Conservation (phyloP, 2,113 vertebrate genomes). For the Paratilapia polleni region DNA sequence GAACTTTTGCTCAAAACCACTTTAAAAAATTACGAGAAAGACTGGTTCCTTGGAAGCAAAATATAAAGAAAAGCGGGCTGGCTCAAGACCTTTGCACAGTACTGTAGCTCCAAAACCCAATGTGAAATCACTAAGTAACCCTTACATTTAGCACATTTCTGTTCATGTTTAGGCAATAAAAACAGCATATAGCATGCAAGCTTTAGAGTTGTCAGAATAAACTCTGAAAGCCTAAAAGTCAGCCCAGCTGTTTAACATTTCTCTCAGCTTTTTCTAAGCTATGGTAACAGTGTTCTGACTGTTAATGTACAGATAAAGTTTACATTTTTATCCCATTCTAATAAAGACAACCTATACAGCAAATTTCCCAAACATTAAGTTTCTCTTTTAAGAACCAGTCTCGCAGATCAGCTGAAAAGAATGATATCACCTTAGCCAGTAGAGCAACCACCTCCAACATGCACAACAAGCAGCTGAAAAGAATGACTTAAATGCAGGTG, state of each 20-base stretch:
- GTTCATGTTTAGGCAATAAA: background rate
- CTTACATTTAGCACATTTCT: background rate
- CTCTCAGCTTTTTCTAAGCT: too few species aligned
- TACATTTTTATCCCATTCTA: background rate
- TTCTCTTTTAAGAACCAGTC: background rate
- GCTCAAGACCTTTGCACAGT: too few species aligned
- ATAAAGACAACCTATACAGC: background rate
- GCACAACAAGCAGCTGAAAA: background rate
- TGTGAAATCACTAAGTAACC: too few species aligned
- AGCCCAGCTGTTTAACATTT: background rate
- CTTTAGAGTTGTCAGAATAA: background rate
- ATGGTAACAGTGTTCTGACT: too few species aligned
- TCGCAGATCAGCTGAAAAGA: background rate
- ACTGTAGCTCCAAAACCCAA: too few species aligned
- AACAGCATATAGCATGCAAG: background rate
- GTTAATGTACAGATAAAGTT: background rate
- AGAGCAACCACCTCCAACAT: background rate
- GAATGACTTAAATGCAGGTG: conserved; percentile 27
- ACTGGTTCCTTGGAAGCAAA: too few species aligned
- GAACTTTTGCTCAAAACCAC: too few species aligned
- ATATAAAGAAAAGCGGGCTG: too few species aligned
- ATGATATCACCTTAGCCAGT: background rate
- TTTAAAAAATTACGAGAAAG: too few species aligned
- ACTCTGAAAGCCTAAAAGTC: background rate
- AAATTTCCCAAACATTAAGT: background rate